Evolutionary conservation across 2,113 vertebrate genomes (phyloP).

Genomic region (Mormyrus lacerda): DNA sequence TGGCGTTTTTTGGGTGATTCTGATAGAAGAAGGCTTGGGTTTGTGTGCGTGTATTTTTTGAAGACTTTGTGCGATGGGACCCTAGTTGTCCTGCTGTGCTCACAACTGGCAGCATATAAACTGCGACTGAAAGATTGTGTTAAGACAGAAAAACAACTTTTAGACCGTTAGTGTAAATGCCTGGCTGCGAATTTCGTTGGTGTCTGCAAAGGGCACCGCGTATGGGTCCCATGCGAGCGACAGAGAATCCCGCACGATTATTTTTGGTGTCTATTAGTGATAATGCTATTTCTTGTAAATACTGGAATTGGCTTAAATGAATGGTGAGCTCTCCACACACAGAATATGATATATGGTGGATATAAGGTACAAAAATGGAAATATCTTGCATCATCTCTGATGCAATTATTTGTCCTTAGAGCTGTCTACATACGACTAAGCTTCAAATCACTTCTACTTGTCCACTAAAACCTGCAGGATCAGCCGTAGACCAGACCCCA

Average conservation of each 20-base stretch:
- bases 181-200: conserved; percentile 10
- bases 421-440: background rate
- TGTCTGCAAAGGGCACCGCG: background rate
- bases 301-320: background rate
- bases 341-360: background rate
- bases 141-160: conserved; percentile 24
- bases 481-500: background rate
- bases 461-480: background rate
- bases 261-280: conserved; percentile 14
- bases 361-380: background rate
- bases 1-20: background rate
- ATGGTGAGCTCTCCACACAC: background rate
- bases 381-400: background rate
- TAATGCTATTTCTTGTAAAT: background rate
- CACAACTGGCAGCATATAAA: conserved; percentile 2
- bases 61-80: background rate
- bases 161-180: conserved; percentile 32
- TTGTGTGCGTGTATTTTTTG: background rate
- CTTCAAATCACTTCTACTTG: background rate
- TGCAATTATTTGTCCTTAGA: background rate
- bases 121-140: conserved; percentile 51
- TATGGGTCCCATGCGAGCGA: background rate
- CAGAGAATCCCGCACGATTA: background rate
- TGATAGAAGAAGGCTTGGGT: background rate
- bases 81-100: background rate